These are phyloP conservation scores for Hippoglossus stenolepis DNA, from an alignment of 2,113 vertebrate species.

Conservation along the genomic window DNA sequence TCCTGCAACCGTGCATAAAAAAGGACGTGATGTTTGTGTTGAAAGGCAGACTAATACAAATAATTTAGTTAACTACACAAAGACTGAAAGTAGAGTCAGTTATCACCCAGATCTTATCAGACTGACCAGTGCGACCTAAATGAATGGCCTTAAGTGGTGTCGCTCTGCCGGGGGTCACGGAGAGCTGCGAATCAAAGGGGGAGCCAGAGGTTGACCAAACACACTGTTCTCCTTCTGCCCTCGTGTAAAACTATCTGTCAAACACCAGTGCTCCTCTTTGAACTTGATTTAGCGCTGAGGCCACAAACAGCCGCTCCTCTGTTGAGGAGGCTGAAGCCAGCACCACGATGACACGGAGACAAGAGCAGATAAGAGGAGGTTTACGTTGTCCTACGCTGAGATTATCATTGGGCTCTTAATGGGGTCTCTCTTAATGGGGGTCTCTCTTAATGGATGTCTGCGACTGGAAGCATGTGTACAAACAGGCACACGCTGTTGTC, in stretches of 20 bases:
- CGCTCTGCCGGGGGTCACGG: conserved; percentile 48
- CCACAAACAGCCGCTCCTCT: conserved; percentile 83
- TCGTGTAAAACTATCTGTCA: conserved; percentile 86
- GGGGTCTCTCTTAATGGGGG: background rate
- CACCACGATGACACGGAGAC: conserved; percentile 73
- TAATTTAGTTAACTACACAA: background rate
- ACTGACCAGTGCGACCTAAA: conserved; percentile 14
- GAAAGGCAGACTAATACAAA: conserved; percentile 4
- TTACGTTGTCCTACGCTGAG: conserved; percentile 50
- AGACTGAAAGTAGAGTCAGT: conserved; percentile 21
- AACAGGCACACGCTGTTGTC: conserved; percentile 18
- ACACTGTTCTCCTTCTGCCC: conserved; percentile 83
- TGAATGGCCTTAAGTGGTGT: conserved; percentile 53
- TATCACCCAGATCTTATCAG: conserved; percentile 45
- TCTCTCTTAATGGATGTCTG: conserved; percentile 5
- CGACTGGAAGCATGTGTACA: conserved; percentile 39
- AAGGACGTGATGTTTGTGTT: background rate
- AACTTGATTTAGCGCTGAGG: conserved; percentile 90
- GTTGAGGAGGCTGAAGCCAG: conserved; percentile 81
- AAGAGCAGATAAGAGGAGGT: conserved; percentile 79
- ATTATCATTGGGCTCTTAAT: conserved; percentile 40
- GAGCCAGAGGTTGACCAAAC: conserved; percentile 81
- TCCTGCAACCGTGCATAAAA: background rate
- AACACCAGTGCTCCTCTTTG: conserved; percentile 88
- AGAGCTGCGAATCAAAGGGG: conserved; percentile 73